phyloP scores from a whole-genome alignment of 2,888 invertebrate species.

The Callimorpha dominula region DNA sequence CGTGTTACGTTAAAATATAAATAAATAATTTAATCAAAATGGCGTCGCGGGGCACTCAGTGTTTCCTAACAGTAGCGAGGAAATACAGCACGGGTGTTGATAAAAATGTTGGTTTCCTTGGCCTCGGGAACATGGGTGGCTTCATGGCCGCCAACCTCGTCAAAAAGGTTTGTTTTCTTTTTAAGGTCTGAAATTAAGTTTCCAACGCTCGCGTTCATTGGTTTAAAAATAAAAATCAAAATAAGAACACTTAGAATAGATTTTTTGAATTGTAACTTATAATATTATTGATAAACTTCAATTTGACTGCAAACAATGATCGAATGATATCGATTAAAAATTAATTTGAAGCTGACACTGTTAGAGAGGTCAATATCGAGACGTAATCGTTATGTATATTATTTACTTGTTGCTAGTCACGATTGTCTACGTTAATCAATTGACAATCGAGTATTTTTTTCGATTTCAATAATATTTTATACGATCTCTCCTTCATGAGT shows the following conservation, averaged over 20 bases:
- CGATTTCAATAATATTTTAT: no score
- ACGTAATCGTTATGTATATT: no score
- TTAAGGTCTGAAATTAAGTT: neutral
- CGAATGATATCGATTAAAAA: no score
- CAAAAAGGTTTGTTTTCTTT: slow-evolving; percentile 13
- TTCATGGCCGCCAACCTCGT: slow-evolving; percentile 92
- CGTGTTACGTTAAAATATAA: slow-evolving; percentile 54
- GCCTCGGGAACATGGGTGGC: slow-evolving; percentile 98
- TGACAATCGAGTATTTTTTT: no score
- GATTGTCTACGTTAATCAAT: no score
- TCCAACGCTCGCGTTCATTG: neutral
- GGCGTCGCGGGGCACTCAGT: slow-evolving; percentile 77
- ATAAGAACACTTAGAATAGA: neutral
- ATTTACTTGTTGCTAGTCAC: no score
- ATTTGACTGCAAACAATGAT: no score
- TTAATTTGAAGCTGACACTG: no score
- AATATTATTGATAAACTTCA: neutral
- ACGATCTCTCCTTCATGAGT: no score
- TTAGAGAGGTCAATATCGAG: no score
- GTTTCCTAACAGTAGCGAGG: slow-evolving; percentile 67
- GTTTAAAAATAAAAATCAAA: neutral
- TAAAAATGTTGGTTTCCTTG: slow-evolving; percentile 95
- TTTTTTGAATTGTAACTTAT: neutral
- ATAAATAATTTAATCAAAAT: slow-evolving; percentile 65
- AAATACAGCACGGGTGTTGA: slow-evolving; percentile 77